Conservation (phyloP, 2,888 invertebrate genomes). For the Steinernema scapterisci region DNA sequence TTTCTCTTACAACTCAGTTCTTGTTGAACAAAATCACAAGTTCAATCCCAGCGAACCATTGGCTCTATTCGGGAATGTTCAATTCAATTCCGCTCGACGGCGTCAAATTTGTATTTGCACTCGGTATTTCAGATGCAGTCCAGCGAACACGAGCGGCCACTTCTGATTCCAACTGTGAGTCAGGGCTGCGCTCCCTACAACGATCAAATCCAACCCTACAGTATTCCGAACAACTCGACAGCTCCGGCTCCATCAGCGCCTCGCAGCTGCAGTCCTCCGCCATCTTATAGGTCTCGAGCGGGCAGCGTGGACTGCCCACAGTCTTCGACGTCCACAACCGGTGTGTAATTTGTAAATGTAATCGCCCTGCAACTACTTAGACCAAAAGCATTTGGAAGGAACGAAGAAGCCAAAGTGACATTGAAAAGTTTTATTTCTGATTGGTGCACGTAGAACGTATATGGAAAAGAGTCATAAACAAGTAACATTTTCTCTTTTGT, state of each 20-base stretch:
- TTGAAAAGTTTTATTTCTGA: conserved; percentile 10
- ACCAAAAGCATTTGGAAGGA: not conserved
- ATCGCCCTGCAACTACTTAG: not conserved
- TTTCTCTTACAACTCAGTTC: no score
- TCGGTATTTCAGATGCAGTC: not conserved
- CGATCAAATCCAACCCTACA: conserved; percentile 1
- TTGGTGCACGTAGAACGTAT: not conserved
- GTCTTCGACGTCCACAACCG: not conserved
- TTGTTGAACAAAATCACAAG: no score
- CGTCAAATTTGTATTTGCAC: no score
- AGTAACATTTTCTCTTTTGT: not conserved
- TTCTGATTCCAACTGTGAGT: conserved; percentile 46
- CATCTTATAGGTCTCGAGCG: conserved; percentile 42
- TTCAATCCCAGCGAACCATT: no score
- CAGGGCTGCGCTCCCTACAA: conserved; percentile 41
- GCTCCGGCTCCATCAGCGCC: not conserved
- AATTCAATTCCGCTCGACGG: no score
- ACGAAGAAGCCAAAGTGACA: not conserved
- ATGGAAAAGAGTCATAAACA: not conserved
- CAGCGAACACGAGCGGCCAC: conserved; percentile 35
- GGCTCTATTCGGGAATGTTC: no score
- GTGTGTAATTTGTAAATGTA: not conserved
- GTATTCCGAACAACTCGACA: conserved; percentile 16
- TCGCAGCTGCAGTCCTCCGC: conserved; percentile 41
- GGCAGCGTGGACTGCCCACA: conserved; percentile 39